Base-by-base conservation (phyloP, 2,888 invertebrate genomes). In the Criorhina ranunculi region DNA sequence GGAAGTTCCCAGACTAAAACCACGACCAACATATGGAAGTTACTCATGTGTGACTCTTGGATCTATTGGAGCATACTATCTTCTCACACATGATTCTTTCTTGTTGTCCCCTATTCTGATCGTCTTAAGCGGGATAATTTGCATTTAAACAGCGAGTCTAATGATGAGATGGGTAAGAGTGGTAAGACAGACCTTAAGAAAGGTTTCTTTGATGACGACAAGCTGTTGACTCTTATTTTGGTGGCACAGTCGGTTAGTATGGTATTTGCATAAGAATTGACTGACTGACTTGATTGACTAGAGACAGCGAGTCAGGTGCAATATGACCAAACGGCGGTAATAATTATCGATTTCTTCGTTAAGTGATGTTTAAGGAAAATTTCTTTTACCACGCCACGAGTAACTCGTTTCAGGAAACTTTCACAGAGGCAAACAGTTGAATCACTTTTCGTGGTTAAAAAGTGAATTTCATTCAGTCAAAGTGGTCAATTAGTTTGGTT, bases 1-100 rank as follows among this genome's bases (percentile, higher is more conserved):
- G 81, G 81, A 82, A 82, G 81, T 82, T 82, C 81, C 76, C 81
- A 81, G 81, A 64, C 69, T 24, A 46, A 17, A 42, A 19, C 15
- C 46, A 51, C n/a, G 70, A 35, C 9, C 40, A 49, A 42, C 76
- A 76, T 70, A 62, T 76, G 70, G 69, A 82, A 66, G 70, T 82
- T 51, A 12, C 77, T 82, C 77, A 70, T 77, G 77, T 77, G 81
- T 82, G 77, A 82, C 81, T 73, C 24, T 49, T 62, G 57, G 24
- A 35, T 51, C 81, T 77, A 82, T 82, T 82, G 81, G 81, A 82
- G 77, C 81, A 57, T 77, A 51, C 12, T 59, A 77, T 70, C 42
- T 77, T 77, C 77, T 77, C 81, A 77, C 81, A 70, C 70, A 79
- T 70, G 24, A 64, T 57, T 70, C 64, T 59, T 51, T 35, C 51